Conservation (phyloP, 2,113 vertebrate species). For the Pseudorasbora parva region DNA sequence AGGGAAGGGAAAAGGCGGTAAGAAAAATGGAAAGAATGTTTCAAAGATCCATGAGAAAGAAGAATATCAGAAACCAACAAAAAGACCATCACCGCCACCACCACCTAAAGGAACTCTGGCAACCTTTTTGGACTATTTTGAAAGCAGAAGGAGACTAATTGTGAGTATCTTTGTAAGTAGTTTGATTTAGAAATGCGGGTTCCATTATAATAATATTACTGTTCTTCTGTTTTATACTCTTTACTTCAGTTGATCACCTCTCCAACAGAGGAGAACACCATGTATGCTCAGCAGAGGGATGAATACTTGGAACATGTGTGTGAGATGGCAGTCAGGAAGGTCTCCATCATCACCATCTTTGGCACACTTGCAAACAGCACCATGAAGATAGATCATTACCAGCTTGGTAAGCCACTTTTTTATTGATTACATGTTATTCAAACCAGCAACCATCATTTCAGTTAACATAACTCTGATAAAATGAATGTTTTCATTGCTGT, state of each 20-base stretch:
- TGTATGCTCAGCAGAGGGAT: conserved; percentile 94
- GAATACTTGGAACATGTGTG: conserved; percentile 97
- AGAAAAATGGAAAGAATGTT: conserved; percentile 84
- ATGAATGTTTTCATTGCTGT: not conserved
- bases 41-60: conserved; percentile 79
- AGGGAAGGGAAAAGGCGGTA: conserved; percentile 81
- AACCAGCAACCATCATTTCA: not conserved
- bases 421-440: not conserved
- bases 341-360: conserved; percentile 94
- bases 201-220: not conserved
- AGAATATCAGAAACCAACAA: conserved; percentile 78
- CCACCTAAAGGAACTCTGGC: conserved; percentile 76
- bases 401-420: conserved; percentile 82
- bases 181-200: not conserved
- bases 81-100: conserved; percentile 76
- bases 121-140: conserved; percentile 90
- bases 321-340: conserved; percentile 96
- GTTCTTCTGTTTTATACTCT: not conserved
- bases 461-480: not conserved
- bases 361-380: conserved; percentile 91
- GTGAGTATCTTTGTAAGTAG: conserved; percentile 78
- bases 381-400: conserved; percentile 99
- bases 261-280: conserved; percentile 84
- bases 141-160: conserved; percentile 89
- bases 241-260: conserved; percentile 87